Evolutionary conservation across 2,113 vertebrate species (phyloP).

Genomic region (Erythrocebus patas): DNA sequence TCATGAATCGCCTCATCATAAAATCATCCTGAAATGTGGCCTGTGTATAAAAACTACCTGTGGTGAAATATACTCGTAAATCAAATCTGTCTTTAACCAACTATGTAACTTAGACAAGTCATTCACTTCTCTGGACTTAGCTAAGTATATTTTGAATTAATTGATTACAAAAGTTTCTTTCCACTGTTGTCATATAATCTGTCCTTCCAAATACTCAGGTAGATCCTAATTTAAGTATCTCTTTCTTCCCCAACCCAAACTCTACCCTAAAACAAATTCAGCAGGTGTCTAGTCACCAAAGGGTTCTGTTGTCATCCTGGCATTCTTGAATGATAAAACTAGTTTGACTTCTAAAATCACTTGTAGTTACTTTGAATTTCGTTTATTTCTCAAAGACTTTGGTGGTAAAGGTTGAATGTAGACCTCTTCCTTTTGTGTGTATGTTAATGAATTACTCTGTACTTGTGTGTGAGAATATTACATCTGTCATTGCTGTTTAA

Average conservation of each 20-base stretch:
- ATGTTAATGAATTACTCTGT: constrained; percentile 49
- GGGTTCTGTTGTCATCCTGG: neutral
- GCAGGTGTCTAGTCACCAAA: neutral
- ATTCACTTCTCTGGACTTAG: neutral
- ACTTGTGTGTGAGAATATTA: neutral
- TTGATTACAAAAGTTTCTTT: neutral
- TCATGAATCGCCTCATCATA: neutral
- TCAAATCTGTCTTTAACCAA: neutral
- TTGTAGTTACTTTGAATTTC: neutral
- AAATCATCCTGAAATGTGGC: neutral
- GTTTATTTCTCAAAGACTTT: constrained; percentile 45
- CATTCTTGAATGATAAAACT: neutral
- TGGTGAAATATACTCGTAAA: neutral
- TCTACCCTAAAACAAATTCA: neutral
- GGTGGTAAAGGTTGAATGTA: neutral
- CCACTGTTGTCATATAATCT: neutral
- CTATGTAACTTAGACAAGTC: neutral
- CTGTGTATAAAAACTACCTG: neutral
- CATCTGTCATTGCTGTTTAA: neutral
- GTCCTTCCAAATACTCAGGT: neutral
- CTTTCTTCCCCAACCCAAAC: neutral
- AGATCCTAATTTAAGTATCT: neutral
- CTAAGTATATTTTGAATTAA: neutral
- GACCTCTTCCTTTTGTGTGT: neutral
- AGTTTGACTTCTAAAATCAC: neutral